Base-by-base conservation (phyloP, 2,888 invertebrate species). In the Trichacis sp. region DNA sequence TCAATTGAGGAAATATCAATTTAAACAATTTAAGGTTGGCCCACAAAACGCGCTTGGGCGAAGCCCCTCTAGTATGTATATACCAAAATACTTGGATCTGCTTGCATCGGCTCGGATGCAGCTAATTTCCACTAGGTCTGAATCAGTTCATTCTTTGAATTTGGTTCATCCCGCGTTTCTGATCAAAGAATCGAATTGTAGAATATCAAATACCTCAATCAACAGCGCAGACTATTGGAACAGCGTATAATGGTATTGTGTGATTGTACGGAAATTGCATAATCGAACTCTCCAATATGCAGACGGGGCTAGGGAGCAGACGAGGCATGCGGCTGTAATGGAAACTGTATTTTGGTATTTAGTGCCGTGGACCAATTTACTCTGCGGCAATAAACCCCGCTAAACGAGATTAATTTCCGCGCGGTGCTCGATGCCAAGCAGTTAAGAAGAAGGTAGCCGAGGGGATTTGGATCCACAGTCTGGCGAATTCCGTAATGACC, bases 381-480 rank as follows among this genome's bases (percentile, higher is more conserved):
- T 73, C 72, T 62, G 69, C 54, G 66, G 73, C 76, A 77, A 81
- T 81, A 80, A 81, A 80, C 78, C 74, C 65, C 70, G 70, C 75
- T 79, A 76, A 82, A 80, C 75, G 72, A 75, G 77, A 81, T 81
- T 78, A 80, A 81, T 79, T 77, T 73, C 61, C 57, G 30, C 63
- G 51, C 62, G 53, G 56, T 57, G 58, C 63, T 68, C 59, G 58
- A 45, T 38, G 49, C 48, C 53, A 57, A 58, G 53, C 60, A 62
- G 64, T 70, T 56, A 67, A 70, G 65, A 68, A 68, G 62, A 58
- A 63, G 61, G 38, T 54, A 42, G 54, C 49, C 60, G 49, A 61
- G 58, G 58, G 64, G 57, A 63, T 33, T 57, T 49, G 53, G 59
- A 33, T 53, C 53, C 54, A 62, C 46, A 51, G 66, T 43, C 47